A percentile compares a stretch with the other conserved stretches of the same genome.
phyloP scores from a whole-genome alignment of 2,797 vertebrate species.

The Hapalemur alaotrensis region DNA sequence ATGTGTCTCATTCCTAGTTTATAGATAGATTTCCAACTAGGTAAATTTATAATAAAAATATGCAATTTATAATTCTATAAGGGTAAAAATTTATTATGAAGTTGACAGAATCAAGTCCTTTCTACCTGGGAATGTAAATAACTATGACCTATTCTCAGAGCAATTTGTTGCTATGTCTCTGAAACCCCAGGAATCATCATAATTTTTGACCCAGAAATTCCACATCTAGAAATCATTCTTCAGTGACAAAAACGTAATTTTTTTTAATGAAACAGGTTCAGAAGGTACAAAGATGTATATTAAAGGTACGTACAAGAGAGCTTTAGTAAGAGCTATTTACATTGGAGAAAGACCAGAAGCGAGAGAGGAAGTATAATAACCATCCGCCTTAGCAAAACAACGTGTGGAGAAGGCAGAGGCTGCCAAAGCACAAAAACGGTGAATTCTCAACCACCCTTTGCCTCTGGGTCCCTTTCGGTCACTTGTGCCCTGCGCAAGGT shows the following conservation, averaged over 20 bases:
- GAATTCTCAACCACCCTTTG: neutral
- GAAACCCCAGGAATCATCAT: neutral
- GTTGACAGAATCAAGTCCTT: neutral
- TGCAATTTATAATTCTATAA: neutral
- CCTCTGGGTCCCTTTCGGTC: neutral
- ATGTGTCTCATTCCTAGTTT: neutral
- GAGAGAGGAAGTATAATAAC: neutral
- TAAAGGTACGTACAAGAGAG: neutral
- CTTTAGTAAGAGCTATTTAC: neutral
- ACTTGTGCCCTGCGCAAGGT: neutral
- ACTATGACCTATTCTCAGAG: neutral
- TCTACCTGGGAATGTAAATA: neutral
- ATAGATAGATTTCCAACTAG: neutral
- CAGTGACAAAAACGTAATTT: neutral
- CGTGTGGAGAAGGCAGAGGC: fast-evolving
- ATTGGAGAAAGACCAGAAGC: neutral
- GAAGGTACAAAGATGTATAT: neutral
- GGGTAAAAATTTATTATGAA: neutral
- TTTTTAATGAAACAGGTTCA: neutral
- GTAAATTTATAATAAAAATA: neutral
- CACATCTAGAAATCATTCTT: neutral
- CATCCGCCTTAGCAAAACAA: neutral
- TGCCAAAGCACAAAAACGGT: neutral
- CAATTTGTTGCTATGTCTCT: neutral
- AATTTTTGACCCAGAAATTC: neutral